Evolutionary conservation across 1,140 invertebrate genomes (phyloP).

Genomic region (Neuroterus valhalla): DNA sequence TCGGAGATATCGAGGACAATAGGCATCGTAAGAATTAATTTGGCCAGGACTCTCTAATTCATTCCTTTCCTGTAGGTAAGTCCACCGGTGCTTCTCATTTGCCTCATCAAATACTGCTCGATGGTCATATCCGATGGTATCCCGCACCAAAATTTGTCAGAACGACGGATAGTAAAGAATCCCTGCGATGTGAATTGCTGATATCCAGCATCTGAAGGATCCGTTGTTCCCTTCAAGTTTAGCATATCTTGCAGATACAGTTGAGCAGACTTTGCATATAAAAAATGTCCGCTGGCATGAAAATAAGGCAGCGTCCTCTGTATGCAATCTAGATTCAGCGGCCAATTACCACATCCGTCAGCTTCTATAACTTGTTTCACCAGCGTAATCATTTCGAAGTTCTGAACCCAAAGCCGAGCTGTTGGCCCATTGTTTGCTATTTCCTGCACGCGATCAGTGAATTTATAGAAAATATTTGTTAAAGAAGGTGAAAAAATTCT

Average conservation of each 20-base stretch:
- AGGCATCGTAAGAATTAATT: conserved; percentile 49
- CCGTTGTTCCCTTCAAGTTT: conserved; percentile 15
- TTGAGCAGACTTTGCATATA: conserved; percentile 32
- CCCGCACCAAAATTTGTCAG: conserved; percentile 69
- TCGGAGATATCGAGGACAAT: conserved; percentile 54
- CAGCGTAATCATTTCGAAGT: conserved; percentile 53
- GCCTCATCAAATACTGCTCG: conserved; percentile 63
- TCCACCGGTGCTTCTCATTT: conserved; percentile 61
- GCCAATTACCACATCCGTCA: conserved; percentile 53
- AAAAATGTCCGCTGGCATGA: conserved; percentile 56
- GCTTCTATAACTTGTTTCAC: conserved; percentile 51
- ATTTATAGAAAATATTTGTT: not conserved
- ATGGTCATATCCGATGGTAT: conserved; percentile 66
- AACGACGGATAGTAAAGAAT: conserved; percentile 62
- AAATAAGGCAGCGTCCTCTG: conserved; percentile 61
- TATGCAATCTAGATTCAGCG: conserved; percentile 46
- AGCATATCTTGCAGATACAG: conserved; percentile 36
- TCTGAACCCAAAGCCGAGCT: conserved; percentile 51
- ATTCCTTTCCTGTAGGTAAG: conserved; percentile 52
- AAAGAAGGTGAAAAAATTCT: not conserved
- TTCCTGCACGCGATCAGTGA: not conserved
- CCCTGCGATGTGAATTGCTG: conserved; percentile 56
- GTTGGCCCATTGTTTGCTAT: conserved; percentile 34
- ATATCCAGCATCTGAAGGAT: conserved; percentile 49
- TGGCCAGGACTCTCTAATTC: conserved; percentile 46